phyloP scores from a whole-genome alignment of 1,140 invertebrate genomes.

The Ephestia elutella region DNA sequence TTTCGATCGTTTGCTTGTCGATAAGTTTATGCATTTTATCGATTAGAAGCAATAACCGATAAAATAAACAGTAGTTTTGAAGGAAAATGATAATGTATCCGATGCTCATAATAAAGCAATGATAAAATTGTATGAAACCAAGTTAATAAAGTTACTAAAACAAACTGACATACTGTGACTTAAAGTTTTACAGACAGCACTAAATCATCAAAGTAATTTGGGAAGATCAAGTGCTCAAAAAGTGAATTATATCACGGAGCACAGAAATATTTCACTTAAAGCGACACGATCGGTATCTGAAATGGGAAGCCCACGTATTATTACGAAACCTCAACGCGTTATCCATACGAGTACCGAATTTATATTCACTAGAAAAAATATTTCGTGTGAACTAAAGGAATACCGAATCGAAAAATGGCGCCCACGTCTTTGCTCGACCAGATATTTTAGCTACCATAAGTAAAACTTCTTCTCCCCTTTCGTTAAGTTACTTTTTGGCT shows the following conservation, averaged over 20 bases:
- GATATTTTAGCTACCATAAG: constrained; percentile 15
- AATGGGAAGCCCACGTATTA: constrained; percentile 30
- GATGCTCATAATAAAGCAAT: too few relatives aligned
- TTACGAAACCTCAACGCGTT: constrained; percentile 44
- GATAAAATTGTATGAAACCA: too few relatives aligned
- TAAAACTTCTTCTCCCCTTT: constrained; percentile 19
- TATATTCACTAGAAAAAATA: constrained; percentile 45
- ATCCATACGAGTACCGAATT: constrained; percentile 38
- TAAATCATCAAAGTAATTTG: neutral
- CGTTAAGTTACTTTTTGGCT: constrained; percentile 10
- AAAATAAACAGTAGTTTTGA: too few relatives aligned
- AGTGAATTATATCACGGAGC: neutral
- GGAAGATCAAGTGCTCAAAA: neutral
- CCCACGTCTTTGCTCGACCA: constrained; percentile 33
- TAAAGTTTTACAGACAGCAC: neutral
- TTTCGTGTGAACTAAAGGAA: constrained; percentile 32
- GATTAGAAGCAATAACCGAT: neutral
- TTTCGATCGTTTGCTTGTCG: constrained; percentile 28
- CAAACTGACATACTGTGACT: neutral
- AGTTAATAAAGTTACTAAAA: too few relatives aligned
- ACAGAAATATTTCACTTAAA: constrained; percentile 6
- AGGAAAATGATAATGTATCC: too few relatives aligned
- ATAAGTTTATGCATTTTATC: constrained; percentile 22
- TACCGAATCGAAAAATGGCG: constrained; percentile 35
- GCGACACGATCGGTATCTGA: constrained; percentile 11